A percentile compares a stretch with the other conserved stretches of the same genome.
Evolutionary conservation across 2,888 invertebrate species (phyloP).

Genomic region (Acanthococcus lagerstroemiae): DNA sequence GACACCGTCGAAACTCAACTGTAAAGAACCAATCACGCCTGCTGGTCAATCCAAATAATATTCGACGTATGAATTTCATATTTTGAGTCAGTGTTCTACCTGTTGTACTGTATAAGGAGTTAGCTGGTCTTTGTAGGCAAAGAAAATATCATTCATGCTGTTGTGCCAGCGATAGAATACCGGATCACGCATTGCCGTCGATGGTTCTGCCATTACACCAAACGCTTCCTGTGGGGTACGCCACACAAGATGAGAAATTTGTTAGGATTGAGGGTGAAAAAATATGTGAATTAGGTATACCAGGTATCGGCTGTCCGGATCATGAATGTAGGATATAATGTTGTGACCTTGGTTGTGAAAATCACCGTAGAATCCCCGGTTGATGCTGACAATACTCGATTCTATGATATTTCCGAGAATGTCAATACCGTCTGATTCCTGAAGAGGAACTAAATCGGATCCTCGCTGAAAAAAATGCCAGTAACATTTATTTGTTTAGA

Average conservation of each 20-base stretch:
- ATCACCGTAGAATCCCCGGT: slow-evolving; percentile 63
- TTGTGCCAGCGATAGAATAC: slow-evolving; percentile 79
- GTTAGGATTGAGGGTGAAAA: too few species aligned
- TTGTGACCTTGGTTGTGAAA: slow-evolving; percentile 75
- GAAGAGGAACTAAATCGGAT: slow-evolving; percentile 43
- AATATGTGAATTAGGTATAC: too few species aligned
- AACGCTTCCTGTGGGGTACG: slow-evolving; percentile 54
- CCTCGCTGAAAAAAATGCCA: slow-evolving; percentile 11
- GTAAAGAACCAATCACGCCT: too few species aligned
- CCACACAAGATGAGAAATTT: too few species aligned
- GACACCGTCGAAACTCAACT: slow-evolving; percentile 56
- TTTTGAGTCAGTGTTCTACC: slow-evolving; percentile 43
- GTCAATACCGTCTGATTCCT: slow-evolving; percentile 63
- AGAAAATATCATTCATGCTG: slow-evolving; percentile 65
- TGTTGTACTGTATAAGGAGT: slow-evolving; percentile 51
- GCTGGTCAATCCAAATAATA: too few species aligned
- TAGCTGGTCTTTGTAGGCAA: slow-evolving; percentile 58
- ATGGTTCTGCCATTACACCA: slow-evolving; percentile 68
- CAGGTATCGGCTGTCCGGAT: slow-evolving; percentile 65
- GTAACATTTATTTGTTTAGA: too few species aligned
- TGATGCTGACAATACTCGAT: slow-evolving; percentile 58
- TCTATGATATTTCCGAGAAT: slow-evolving; percentile 70
- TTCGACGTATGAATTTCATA: too few species aligned
- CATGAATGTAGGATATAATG: slow-evolving; percentile 64
- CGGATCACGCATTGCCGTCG: slow-evolving; percentile 77